Conservation (phyloP, 2,888 invertebrate genomes). For the Metellina segmentata region DNA sequence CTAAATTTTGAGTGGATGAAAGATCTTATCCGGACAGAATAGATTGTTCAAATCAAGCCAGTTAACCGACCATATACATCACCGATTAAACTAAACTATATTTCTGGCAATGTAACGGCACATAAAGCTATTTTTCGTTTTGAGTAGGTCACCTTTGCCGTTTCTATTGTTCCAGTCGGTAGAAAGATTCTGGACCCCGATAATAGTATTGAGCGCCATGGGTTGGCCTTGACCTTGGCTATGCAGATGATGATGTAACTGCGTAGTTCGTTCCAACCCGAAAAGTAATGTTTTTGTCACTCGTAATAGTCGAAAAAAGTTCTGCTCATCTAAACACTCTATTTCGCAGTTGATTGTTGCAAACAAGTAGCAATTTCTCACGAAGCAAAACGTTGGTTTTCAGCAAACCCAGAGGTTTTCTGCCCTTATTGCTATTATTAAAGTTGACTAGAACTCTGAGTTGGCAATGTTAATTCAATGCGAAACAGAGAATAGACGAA, state of each 20-base stretch:
- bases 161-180: constrained; percentile 51
- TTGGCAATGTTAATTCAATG: too few relatives aligned
- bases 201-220: constrained; percentile 38
- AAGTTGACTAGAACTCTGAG: too few relatives aligned
- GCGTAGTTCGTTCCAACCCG: constrained; percentile 38
- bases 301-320: neutral
- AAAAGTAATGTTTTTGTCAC: neutral
- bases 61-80: too few relatives aligned
- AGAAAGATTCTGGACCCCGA: constrained; percentile 50
- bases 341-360: neutral
- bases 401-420: neutral
- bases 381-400: neutral
- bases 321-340: neutral
- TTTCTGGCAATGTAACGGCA: neutral
- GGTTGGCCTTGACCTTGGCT: constrained; percentile 56
- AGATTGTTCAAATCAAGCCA: too few relatives aligned
- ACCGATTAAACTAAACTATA: neutral
- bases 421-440: too few relatives aligned
- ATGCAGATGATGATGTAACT: constrained; percentile 47
- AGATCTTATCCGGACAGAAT: too few relatives aligned
- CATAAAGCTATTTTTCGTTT: constrained; percentile 3
- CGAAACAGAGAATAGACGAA: too few relatives aligned
- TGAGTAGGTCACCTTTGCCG: constrained; percentile 58
- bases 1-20: too few relatives aligned
- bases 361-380: neutral